Conservation (phyloP, 2,888 invertebrate species). For the Zaprionus obscuricornis region DNA sequence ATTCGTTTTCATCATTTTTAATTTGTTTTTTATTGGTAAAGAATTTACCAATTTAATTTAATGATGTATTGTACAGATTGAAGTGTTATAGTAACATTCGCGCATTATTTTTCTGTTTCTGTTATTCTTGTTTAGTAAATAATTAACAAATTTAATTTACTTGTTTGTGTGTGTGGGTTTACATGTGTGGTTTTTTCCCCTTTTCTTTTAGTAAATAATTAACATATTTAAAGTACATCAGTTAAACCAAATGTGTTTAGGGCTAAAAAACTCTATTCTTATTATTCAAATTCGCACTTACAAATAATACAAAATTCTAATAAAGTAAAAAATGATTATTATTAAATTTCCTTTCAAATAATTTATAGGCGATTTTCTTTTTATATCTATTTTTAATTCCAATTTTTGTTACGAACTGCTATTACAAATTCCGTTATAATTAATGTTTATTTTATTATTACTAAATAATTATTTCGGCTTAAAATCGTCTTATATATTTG, state of each 20-base stretch:
- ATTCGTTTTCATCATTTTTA: conserved; percentile 60
- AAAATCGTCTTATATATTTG: too few species aligned
- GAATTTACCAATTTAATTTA: conserved; percentile 67
- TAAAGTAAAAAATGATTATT: conserved; percentile 57
- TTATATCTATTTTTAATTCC: conserved; percentile 16
- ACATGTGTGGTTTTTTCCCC: conserved; percentile 16
- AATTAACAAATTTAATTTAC: conserved; percentile 16
- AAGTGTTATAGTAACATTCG: conserved; percentile 53
- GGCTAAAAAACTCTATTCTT: conserved; percentile 61
- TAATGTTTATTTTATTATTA: conserved; percentile 13
- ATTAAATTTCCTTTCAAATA: conserved; percentile 56
- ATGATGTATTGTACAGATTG: conserved; percentile 70
- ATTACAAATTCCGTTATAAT: not conserved
- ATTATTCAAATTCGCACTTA: conserved; percentile 67
- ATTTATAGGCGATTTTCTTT: conserved; percentile 61
- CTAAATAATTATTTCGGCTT: conserved; percentile 62
- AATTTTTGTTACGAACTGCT: not conserved
- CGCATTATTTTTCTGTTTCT: conserved; percentile 18
- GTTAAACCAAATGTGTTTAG: conserved; percentile 69
- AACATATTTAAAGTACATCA: conserved; percentile 75
- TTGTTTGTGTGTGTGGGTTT: conserved; percentile 32
- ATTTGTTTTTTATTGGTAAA: conserved; percentile 61
- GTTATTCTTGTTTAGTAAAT: too few species aligned
- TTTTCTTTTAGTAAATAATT: conserved; percentile 69
- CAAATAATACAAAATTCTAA: conserved; percentile 58